A percentile compares a stretch with the other conserved stretches of the same genome.
These are phyloP conservation scores for Drosophila sp. DNA, from an alignment of 1,140 invertebrate genomes.

Conservation along the genomic window DNA sequence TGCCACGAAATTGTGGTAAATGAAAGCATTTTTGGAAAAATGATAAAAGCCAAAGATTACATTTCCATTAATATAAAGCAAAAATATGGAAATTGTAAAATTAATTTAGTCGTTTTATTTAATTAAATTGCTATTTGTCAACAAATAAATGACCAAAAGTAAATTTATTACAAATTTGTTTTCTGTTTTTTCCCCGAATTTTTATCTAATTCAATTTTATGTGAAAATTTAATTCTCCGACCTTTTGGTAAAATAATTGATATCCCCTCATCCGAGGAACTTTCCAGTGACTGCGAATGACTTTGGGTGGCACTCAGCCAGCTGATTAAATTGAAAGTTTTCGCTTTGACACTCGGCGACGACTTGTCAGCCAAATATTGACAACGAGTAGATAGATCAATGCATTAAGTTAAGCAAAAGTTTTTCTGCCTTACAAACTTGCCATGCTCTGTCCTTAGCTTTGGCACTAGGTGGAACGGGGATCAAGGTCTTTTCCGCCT, in stretches of 20 bases:
- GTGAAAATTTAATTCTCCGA: background rate
- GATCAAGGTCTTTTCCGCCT: constrained; percentile 26
- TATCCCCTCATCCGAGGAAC: background rate
- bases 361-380: constrained; percentile 77
- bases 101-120: background rate
- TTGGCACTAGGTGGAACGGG: constrained; percentile 5
- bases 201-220: background rate
- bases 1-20: constrained; percentile 15
- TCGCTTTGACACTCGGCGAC: constrained; percentile 34
- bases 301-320: constrained; percentile 53
- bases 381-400: constrained; percentile 64
- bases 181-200: background rate
- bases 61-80: background rate
- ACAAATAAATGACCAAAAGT: background rate
- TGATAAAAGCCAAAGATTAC: constrained; percentile 9
- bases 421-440: constrained; percentile 39
- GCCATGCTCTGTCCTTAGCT: constrained; percentile 41
- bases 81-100: background rate
- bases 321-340: constrained; percentile 75
- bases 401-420: constrained; percentile 65
- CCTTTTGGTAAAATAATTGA: background rate
- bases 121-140: background rate
- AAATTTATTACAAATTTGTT: background rate
- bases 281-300: background rate
- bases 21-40: constrained; percentile 1